Evolutionary conservation across 2,888 invertebrate genomes (phyloP), one percentile per base, ranked within the genome.

Genomic region (Gryllus longicercus): DNA sequence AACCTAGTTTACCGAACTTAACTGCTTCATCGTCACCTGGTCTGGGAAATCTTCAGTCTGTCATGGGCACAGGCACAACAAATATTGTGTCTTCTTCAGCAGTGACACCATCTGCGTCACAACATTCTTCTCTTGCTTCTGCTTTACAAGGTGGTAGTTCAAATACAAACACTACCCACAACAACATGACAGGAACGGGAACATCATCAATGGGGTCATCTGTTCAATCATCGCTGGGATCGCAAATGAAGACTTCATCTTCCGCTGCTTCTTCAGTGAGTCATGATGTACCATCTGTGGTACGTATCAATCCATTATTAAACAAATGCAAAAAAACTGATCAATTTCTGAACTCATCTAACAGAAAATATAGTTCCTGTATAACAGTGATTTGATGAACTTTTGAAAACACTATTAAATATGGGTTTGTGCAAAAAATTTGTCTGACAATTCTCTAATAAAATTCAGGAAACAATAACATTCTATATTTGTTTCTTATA

Each of bases 31-130:
- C 80, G 16, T 50, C 25, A 3, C 78, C 80, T 25, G 78, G 75
- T 11, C 51, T 80, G 23, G 80, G 80, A 51, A 80, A 80, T 51
- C 80, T 80, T n/a, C 80, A 80, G 78, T 80, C 80, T 25, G 80
- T 80, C 23, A 77, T 80, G 50, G 78, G 78, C n/a, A 74, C 78
- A 14, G 80, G 77, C 50, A 78, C 76, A 10, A 23, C 51, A 5
- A 80, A 76, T 74, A 63, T 74, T 16, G 63, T 63, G 14, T 63
- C 63, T n/a, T 63, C 63, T 11, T n/a, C 63, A 5, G 63, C n/a
- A 0, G n/a, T n/a, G 3, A 18, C 63, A 18, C 16, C 63, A 18
- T 14, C n/a, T 18, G 16, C 63, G 16, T 63, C 63, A n/a, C 63
- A 63, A 18, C 63, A 63, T 63, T 63, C 63, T 63, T 63, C 63